phyloP scores from a whole-genome alignment of 30 jellyfish, hydroid and myxozoan species.

The Mastigias papua region DNA sequence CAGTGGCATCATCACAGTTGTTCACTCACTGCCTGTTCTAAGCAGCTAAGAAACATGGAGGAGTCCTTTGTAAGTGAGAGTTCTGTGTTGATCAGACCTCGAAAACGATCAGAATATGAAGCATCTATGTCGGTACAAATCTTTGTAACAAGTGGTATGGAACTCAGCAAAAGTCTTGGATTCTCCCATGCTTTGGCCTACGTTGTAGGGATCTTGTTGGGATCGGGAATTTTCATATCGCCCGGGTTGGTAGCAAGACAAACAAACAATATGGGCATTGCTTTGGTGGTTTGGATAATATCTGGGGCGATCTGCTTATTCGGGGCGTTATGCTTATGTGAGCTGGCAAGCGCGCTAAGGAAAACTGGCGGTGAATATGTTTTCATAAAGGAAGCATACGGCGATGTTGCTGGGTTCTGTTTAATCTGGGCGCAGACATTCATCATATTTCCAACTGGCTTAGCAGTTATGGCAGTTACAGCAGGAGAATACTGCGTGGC shows the following conservation, averaged over 20 bases:
- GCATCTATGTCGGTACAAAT: conserved; percentile 8
- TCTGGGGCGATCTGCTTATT: conserved; percentile 34
- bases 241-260: conserved; percentile 66
- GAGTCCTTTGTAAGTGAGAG: no score
- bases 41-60: no score
- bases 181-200: conserved; percentile 50
- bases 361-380: conserved; percentile 66
- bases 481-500: conserved; percentile 21
- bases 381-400: conserved; percentile 47
- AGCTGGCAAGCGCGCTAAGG: conserved; percentile 34
- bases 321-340: conserved; percentile 70
- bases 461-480: conserved; percentile 23
- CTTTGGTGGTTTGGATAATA: conserved; percentile 49
- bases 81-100: no score
- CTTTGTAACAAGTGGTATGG: conserved; percentile 12
- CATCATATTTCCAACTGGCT: conserved; percentile 29
- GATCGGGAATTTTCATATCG: conserved; percentile 61
- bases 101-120: not conserved
- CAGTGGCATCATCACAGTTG: no score
- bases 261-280: conserved; percentile 57
- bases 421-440: conserved; percentile 34
- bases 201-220: conserved; percentile 56
- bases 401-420: conserved; percentile 47
- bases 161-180: conserved; percentile 39
- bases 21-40: no score